phyloP scores from a whole-genome alignment of 2,113 vertebrate genomes.

The Axis porcinus region DNA sequence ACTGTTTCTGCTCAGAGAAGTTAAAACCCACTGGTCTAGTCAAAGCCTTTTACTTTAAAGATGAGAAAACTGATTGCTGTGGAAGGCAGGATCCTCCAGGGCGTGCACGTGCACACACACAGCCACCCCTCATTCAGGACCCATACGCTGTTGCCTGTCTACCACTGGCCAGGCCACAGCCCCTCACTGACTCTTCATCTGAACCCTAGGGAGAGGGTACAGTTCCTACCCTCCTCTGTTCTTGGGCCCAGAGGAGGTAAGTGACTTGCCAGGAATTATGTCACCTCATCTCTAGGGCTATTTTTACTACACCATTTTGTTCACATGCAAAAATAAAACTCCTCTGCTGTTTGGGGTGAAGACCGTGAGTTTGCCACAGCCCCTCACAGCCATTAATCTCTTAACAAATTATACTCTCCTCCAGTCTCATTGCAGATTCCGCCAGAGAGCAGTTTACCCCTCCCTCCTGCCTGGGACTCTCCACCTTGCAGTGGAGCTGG shows the following conservation, averaged over 20 bases:
- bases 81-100: neutral
- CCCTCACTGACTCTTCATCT: neutral
- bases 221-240: neutral
- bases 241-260: neutral
- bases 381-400: neutral
- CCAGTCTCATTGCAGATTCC: neutral
- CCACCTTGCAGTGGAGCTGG: neutral
- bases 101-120: fast-evolving
- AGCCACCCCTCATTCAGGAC: neutral
- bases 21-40: neutral
- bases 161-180: neutral
- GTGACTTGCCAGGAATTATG: neutral
- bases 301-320: neutral
- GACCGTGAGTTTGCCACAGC: neutral
- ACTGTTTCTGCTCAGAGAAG: neutral
- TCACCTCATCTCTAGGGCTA: neutral
- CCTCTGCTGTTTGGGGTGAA: neutral
- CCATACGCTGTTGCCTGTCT: fast-evolving
- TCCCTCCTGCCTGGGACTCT: neutral
- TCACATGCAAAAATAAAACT: neutral
- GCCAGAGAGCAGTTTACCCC: neutral
- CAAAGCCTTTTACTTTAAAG: neutral
- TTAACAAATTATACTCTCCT: neutral
- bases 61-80: neutral
- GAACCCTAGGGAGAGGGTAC: neutral